A percentile compares a stretch with the other conserved stretches of the same genome.
phyloP scores from a whole-genome alignment of 1,140 invertebrate genomes.

The Littorina saxatilis region DNA sequence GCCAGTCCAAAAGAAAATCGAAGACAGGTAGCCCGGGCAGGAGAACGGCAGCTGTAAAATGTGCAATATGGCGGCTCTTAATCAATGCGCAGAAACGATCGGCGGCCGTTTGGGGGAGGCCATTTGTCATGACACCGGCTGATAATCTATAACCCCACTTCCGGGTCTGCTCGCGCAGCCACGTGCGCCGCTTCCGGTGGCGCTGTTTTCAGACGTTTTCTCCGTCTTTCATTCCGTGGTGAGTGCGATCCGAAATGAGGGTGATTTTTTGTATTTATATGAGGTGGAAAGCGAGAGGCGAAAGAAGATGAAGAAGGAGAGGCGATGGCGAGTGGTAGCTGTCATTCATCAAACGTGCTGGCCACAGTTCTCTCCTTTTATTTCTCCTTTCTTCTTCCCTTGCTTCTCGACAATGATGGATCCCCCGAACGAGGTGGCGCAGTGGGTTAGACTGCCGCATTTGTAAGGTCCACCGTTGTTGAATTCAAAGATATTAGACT shows the following conservation, averaged over 20 bases:
- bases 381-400: not conserved
- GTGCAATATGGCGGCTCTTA: not conserved
- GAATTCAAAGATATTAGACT: no score
- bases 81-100: slow-evolving; percentile 23
- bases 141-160: slow-evolving; percentile 24
- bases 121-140: slow-evolving; percentile 19
- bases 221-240: slow-evolving; percentile 20
- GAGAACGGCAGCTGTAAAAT: not conserved
- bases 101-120: not conserved
- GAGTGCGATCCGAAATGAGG: slow-evolving; percentile 17
- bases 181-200: slow-evolving; percentile 20
- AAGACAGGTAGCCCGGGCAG: slow-evolving; percentile 2
- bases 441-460: not conserved
- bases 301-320: slow-evolving; percentile 4
- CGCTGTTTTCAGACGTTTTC: slow-evolving; percentile 28
- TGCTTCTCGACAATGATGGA: slow-evolving; percentile 10
- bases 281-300: not conserved
- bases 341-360: slow-evolving; percentile 2
- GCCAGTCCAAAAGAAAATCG: not conserved
- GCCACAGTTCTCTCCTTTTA: not conserved
- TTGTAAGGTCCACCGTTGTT: not conserved
- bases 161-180: slow-evolving; percentile 19
- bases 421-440: not conserved
- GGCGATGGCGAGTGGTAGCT: not conserved
- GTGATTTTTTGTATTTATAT: not conserved